Evolutionary conservation across 2,113 vertebrate species (phyloP), one percentile per base, ranked within the genome.

Genomic region (Otolemur garnettii): DNA sequence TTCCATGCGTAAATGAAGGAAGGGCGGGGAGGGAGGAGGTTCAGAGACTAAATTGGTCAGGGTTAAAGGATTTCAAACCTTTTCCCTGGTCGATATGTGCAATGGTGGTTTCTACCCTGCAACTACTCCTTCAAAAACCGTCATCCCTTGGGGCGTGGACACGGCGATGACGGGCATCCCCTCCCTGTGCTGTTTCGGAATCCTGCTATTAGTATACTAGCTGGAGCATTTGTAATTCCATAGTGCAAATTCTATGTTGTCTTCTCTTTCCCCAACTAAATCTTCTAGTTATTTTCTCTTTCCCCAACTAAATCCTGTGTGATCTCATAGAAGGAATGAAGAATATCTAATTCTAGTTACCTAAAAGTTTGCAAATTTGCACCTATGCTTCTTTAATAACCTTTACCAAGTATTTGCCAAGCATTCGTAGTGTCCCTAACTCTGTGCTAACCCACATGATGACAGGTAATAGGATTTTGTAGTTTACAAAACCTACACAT

Each of bases 321-420:
- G 75, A 95, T 68, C 81, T 81, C 92, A 45, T 4, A 84, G 55
- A 84, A 88, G 53, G 71, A 88, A 69, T 38, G 64, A 87, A 86
- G 38, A 77, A 53, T 89, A 30, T 35, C 53, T 53, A 68, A 53
- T 79, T 18, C 59, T 59, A 72, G 42, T 74, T 18, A 14, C 75
- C 62, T 62, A 42, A 87, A 86, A 75, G 5, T 1, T 50, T 74
- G 30, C 24, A 62, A 19, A 83, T 96, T 88, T 94, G 50, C 50
- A 72, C 72, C n/a, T 89, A 57, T 59, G 80, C n/a, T 82, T 55
- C 26, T 50, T 74, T 64, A n/a, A 30, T 69, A 69, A 33, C 10
- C 60, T 71, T 85, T 21, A 53, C 60, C 53, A 59, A 13, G 22
- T 77, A 28, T 64, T 93, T 75, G 72, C 26, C 57, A 10, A 55